Evolutionary conservation across 1,140 invertebrate species (phyloP).

Genomic region (Yoshiicerus persimilis): DNA sequence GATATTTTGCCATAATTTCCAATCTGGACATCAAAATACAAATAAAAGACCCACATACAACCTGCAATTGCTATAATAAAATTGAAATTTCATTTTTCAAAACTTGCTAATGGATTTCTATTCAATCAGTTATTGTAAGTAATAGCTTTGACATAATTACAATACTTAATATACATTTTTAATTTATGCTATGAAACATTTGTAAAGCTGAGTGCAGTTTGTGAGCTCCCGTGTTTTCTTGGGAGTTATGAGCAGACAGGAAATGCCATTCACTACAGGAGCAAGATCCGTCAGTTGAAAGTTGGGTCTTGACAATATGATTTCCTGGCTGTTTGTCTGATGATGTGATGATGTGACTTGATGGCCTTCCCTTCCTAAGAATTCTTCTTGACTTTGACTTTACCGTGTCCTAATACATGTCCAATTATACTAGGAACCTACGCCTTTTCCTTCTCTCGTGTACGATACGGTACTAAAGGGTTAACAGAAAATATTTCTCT

Average conservation of each 20-base stretch:
- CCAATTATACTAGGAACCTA: neutral
- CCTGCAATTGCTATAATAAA: no score
- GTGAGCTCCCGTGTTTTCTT: neutral
- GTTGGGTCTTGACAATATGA: slow-evolving; percentile 31
- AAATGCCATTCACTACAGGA: slow-evolving; percentile 27
- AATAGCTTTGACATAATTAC: no score
- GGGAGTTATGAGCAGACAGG: slow-evolving; percentile 7
- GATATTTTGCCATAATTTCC: no score
- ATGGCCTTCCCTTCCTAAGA: neutral
- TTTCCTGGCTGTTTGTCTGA: slow-evolving; percentile 28
- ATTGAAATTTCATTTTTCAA: no score
- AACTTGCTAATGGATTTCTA: no score
- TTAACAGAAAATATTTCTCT: neutral
- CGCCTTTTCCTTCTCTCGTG: neutral
- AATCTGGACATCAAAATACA: no score
- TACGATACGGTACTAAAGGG: no score
- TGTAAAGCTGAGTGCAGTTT: neutral
- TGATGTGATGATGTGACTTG: neutral
- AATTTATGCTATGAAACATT: no score
- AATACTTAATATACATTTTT: no score
- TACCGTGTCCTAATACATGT: neutral
- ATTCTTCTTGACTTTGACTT: neutral
- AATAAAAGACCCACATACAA: no score
- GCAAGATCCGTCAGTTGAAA: slow-evolving; percentile 27
- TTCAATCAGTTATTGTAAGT: no score